Evolutionary conservation across 2,888 invertebrate genomes (phyloP).

Genomic region (Acrobeloides nanus): DNA sequence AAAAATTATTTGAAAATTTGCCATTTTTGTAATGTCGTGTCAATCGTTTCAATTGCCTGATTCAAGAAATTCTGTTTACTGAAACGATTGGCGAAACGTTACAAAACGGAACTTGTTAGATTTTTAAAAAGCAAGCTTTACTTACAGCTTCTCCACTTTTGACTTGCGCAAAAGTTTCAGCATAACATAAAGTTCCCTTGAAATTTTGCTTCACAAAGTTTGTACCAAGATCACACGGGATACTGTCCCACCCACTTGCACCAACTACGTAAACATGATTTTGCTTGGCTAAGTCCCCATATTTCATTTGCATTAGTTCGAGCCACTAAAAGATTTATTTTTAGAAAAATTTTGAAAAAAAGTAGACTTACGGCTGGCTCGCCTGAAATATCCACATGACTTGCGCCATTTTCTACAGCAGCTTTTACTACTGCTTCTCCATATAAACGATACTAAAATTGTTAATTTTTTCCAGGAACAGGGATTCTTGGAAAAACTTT

Average conservation of each 20-base stretch:
- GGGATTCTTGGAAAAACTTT: too few species aligned
- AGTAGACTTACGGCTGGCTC: slow-evolving; percentile 65
- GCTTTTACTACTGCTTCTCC: slow-evolving; percentile 84
- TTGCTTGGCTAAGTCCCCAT: slow-evolving; percentile 61
- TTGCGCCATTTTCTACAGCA: slow-evolving; percentile 71
- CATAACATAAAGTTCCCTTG: slow-evolving; percentile 58
- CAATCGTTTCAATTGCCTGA: slow-evolving; percentile 3
- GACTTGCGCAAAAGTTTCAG: slow-evolving; percentile 50
- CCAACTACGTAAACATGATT: slow-evolving; percentile 73
- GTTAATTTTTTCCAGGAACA: too few species aligned
- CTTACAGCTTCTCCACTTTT: slow-evolving; percentile 43
- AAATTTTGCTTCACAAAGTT: slow-evolving; percentile 72
- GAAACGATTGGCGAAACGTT: not conserved
- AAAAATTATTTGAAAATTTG: not conserved
- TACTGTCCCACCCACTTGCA: slow-evolving; percentile 86
- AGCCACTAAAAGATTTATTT: slow-evolving; percentile 62
- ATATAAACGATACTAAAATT: slow-evolving; percentile 63
- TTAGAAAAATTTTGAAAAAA: slow-evolving; percentile 7
- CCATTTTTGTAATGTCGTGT: not conserved
- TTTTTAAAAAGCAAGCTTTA: too few species aligned
- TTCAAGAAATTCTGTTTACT: too few species aligned
- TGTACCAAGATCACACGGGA: slow-evolving; percentile 78
- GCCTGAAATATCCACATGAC: slow-evolving; percentile 85
- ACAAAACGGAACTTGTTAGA: too few species aligned
- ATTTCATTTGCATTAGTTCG: slow-evolving; percentile 75